Evolutionary conservation across 2,113 vertebrate genomes (phyloP).

Genomic region (Speoplatyrhinus poulsoni): DNA sequence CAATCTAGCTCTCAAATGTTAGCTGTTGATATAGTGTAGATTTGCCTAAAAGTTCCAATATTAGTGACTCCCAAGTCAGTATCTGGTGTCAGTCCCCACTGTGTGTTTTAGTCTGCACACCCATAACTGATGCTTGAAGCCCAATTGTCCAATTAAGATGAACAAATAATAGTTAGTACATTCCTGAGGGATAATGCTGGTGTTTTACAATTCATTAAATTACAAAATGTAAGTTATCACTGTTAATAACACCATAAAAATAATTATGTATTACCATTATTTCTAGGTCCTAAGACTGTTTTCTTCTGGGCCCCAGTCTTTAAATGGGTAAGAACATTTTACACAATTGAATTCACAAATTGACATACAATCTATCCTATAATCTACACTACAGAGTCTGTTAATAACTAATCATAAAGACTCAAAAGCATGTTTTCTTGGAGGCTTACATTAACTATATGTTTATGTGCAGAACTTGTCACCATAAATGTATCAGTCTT

Average conservation of each 20-base stretch:
- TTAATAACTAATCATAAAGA: neutral
- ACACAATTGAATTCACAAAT: neutral
- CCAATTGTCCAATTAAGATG: too few relatives aligned
- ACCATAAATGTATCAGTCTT: too few relatives aligned
- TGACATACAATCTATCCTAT: neutral
- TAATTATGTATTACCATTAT: constrained; percentile 22
- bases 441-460: too few relatives aligned
- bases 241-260: neutral
- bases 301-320: constrained; percentile 99
- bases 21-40: neutral
- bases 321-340: constrained; percentile 89
- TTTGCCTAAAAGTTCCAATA: too few relatives aligned
- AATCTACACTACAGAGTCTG: neutral
- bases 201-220: neutral
- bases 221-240: neutral
- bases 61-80: too few relatives aligned
- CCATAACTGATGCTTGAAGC: too few relatives aligned
- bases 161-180: neutral
- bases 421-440: too few relatives aligned
- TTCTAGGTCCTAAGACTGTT: constrained; percentile 91
- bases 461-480: too few relatives aligned
- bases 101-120: too few relatives aligned
- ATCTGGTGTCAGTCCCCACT: neutral
- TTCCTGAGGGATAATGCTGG: neutral
- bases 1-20: too few relatives aligned